phyloP scores from a whole-genome alignment of 2,797 vertebrate genomes.

The Acanthiza pusilla region DNA sequence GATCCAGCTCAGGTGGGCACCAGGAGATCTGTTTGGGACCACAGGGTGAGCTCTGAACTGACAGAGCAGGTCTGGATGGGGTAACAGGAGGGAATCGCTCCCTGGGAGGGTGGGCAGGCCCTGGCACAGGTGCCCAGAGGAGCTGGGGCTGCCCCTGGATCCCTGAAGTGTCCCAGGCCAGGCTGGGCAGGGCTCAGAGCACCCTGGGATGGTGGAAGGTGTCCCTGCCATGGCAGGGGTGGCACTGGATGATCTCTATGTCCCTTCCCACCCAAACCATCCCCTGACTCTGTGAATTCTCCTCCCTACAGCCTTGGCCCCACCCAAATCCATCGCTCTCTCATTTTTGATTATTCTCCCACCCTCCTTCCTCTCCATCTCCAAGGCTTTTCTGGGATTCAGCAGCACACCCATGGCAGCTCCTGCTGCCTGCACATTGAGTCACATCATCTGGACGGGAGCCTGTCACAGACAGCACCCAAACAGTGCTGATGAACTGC shows the following conservation, averaged over 20 bases:
- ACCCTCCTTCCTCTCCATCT: background rate
- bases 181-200: background rate
- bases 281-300: background rate
- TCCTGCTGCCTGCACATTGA: background rate
- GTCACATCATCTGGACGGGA: background rate
- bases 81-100: too few relatives aligned
- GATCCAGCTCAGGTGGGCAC: background rate
- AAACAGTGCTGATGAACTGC: background rate
- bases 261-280: background rate
- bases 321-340: background rate
- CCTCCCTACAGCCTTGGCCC: background rate
- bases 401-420: background rate
- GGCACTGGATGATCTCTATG: accelerated
- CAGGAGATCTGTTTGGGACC: background rate
- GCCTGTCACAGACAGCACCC: background rate
- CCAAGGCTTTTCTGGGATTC: background rate
- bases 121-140: background rate
- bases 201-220: accelerated
- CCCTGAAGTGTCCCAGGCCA: background rate
- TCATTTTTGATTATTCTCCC: background rate
- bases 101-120: accelerated
- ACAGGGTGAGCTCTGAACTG: background rate
- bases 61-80: background rate
- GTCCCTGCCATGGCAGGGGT: background rate
- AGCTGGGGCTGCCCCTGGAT: background rate